phyloP scores from a whole-genome alignment of 2,888 invertebrate species.

The Pseudeuparius sepicola region DNA sequence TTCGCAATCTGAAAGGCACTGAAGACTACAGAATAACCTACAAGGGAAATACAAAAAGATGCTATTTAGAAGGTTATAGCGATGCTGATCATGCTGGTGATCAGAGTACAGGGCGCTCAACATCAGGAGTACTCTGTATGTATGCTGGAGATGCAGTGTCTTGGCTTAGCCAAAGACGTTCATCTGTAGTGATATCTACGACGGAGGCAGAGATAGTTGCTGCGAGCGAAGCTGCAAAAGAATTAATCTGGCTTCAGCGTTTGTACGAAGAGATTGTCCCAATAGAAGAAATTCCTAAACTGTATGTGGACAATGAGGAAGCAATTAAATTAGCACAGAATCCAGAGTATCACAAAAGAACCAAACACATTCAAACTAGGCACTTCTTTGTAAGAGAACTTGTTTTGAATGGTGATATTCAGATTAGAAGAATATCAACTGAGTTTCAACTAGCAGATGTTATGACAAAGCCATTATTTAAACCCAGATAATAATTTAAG shows the following conservation, averaged over 20 bases:
- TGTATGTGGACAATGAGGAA: constrained; percentile 27
- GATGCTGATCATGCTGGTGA: constrained; percentile 12
- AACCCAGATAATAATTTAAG: not conserved
- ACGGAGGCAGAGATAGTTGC: too few relatives aligned
- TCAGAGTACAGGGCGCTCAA: constrained; percentile 5
- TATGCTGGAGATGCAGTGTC: constrained; percentile 10
- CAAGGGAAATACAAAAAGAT: not conserved
- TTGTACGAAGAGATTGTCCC: not conserved
- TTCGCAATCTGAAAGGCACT: constrained; percentile 11
- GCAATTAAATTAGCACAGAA: constrained; percentile 27
- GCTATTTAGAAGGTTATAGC: constrained; percentile 10
- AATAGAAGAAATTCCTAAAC: constrained; percentile 20
- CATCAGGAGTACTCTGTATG: constrained; percentile 8
- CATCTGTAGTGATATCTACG: constrained; percentile 8
- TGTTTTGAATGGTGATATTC: constrained; percentile 4
- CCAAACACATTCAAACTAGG: constrained; percentile 24
- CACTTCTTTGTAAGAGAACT: not conserved
- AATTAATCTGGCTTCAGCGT: not conserved
- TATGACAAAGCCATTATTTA: constrained; percentile 8
- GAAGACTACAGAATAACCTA: constrained; percentile 7
- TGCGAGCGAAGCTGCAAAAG: too few relatives aligned
- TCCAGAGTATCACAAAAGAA: constrained; percentile 27
- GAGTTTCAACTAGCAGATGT: constrained; percentile 7
- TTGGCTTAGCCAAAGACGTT: constrained; percentile 11
- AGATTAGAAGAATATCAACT: constrained; percentile 8